A percentile compares a stretch with the other conserved stretches of the same genome.
phyloP scores from a whole-genome alignment of 2,113 vertebrate species.

The Trogon melanurus region DNA sequence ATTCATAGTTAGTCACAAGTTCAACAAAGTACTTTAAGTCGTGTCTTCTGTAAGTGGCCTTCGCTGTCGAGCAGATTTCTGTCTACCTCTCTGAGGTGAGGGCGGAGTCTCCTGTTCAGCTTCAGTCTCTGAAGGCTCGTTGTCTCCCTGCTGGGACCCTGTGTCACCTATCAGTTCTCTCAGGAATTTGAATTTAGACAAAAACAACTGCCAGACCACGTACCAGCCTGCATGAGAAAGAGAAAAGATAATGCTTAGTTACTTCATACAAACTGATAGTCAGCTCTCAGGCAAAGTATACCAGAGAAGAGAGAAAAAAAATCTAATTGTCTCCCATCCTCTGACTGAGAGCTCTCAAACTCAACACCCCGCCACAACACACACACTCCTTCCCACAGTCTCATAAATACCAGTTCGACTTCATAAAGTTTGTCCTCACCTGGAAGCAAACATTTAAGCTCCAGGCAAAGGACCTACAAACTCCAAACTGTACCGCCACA shows the following conservation, averaged over 20 bases:
- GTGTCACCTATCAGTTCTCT: slow-evolving; percentile 93
- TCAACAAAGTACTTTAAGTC: slow-evolving; percentile 34
- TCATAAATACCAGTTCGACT: not conserved
- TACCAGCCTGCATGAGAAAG: slow-evolving; percentile 89
- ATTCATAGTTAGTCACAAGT: not conserved
- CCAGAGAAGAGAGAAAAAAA: not conserved
- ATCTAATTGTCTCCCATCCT: accelerated
- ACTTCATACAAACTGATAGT: not conserved
- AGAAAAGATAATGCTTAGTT: not conserved
- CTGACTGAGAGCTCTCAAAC: not conserved
- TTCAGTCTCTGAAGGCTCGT: slow-evolving; percentile 84
- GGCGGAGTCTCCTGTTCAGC: slow-evolving; percentile 73
- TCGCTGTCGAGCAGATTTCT: slow-evolving; percentile 85
- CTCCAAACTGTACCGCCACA: not conserved
- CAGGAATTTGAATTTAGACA: slow-evolving; percentile 98
- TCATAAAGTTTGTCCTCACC: not conserved
- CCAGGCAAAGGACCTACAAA: not conserved
- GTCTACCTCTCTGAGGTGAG: slow-evolving; percentile 73
- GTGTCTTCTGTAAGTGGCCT: slow-evolving; percentile 75
- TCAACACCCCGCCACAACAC: not conserved
- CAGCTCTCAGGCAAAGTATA: not conserved
- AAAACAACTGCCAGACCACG: slow-evolving; percentile 97
- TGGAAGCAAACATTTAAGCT: not conserved
- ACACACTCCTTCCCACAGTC: not conserved
- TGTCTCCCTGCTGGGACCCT: slow-evolving; percentile 87